phyloP scores from a whole-genome alignment of 1,140 invertebrate genomes.

The Cydia splendana region DNA sequence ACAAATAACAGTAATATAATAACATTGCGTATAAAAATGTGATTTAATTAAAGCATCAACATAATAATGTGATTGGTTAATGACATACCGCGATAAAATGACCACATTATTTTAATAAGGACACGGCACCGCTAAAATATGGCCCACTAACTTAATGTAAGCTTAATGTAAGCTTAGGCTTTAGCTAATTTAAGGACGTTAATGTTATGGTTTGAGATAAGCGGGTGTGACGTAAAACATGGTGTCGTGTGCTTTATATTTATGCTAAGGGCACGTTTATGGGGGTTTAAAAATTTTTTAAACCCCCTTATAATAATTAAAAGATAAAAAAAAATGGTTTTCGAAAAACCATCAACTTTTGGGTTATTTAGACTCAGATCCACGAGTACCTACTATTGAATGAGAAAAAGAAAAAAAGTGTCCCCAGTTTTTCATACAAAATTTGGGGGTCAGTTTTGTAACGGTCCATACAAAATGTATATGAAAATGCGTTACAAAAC shows the following conservation, averaged over 20 bases:
- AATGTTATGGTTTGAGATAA: neutral
- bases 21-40: conserved; percentile 13
- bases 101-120: conserved; percentile 34
- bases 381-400: too few species aligned
- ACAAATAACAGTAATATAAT: neutral
- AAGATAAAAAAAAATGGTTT: too few species aligned
- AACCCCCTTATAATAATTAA: too few species aligned
- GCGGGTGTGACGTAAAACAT: neutral
- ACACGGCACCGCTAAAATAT: conserved; percentile 10
- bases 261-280: neutral
- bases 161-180: too few species aligned
- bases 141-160: neutral
- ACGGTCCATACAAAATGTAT: too few species aligned
- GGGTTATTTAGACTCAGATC: too few species aligned
- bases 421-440: too few species aligned
- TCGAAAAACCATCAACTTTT: too few species aligned
- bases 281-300: too few species aligned
- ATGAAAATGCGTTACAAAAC: too few species aligned
- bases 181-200: neutral
- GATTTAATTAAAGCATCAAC: conserved; percentile 41
- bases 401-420: too few species aligned
- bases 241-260: neutral
- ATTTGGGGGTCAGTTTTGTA: too few species aligned
- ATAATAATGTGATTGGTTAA: conserved; percentile 43
- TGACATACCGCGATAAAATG: conserved; percentile 32